Percentiles rank a stretch among this genome's conserved stretches.
These are phyloP conservation scores for Oxycera nigricornis DNA, from an alignment of 2,888 invertebrate genomes.

Conservation along the genomic window DNA sequence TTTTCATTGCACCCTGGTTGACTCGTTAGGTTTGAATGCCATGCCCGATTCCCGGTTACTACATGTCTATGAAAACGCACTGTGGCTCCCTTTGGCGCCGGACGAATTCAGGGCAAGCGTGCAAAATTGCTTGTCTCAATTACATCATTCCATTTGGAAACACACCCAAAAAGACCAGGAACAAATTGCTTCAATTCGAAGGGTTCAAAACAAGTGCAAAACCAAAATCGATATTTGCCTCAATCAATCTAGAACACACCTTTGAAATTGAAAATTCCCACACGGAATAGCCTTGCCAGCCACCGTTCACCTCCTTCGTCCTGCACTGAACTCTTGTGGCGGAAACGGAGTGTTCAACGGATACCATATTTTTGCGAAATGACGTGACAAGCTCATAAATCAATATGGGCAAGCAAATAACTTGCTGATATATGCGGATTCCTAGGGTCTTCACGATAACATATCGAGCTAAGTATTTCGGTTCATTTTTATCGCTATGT, in stretches of 20 bases:
- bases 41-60: too few relatives aligned
- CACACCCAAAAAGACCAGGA: background rate
- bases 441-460: slow-evolving; percentile 6
- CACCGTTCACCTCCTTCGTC: background rate
- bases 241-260: slow-evolving; percentile 17
- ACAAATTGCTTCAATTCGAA: background rate
- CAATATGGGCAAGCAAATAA: slow-evolving; percentile 34
- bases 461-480: slow-evolving; percentile 23
- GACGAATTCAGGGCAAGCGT: too few relatives aligned
- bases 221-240: background rate
- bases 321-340: slow-evolving; percentile 11
- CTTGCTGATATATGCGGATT: slow-evolving; percentile 38
- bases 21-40: background rate
- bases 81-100: too few relatives aligned
- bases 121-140: background rate
- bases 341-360: slow-evolving; percentile 11
- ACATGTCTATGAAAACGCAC: too few relatives aligned
- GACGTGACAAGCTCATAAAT: slow-evolving; percentile 37
- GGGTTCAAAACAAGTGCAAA: background rate
- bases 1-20: background rate
- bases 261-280: slow-evolving; percentile 22
- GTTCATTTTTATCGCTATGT: slow-evolving; percentile 14
- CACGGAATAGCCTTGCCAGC: background rate
- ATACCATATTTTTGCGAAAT: slow-evolving; percentile 22
- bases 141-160: background rate